phyloP scores from a whole-genome alignment of 2,888 invertebrate species.

The Eilema sororculum region DNA sequence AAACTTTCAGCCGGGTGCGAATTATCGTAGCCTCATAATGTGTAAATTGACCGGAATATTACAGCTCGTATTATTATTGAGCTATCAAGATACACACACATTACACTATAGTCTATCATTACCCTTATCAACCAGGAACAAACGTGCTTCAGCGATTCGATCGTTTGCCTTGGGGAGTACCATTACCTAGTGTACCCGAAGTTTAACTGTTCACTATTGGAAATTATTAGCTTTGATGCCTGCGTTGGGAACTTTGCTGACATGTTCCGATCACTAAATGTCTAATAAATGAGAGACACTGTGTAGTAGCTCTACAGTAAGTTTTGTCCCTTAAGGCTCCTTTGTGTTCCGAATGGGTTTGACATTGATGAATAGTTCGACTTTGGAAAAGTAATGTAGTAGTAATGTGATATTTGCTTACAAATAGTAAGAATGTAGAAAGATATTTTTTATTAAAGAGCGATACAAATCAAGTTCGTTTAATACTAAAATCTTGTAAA shows the following conservation, averaged over 20 bases:
- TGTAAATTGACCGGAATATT: no score
- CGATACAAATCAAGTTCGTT: no score
- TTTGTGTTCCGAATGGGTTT: not conserved
- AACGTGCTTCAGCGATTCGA: constrained; percentile 55
- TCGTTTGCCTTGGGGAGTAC: constrained; percentile 52
- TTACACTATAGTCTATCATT: not conserved
- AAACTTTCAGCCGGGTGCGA: no score
- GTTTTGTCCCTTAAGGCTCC: not conserved
- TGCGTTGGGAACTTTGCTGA: constrained; percentile 20
- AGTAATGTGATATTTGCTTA: not conserved
- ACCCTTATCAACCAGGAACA: constrained; percentile 19
- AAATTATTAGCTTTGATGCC: constrained; percentile 61
- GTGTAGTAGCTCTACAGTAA: not conserved
- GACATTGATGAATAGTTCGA: not conserved
- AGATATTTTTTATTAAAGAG: no score
- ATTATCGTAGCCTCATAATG: no score
- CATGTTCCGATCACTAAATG: constrained; percentile 17
- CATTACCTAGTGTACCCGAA: constrained; percentile 61
- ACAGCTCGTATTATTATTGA: not conserved
- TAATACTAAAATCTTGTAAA: no score
- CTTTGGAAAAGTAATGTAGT: not conserved
- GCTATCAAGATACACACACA: not conserved
- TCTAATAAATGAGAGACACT: constrained; percentile 16
- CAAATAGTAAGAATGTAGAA: no score
- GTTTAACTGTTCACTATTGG: constrained; percentile 62